phyloP scores from a whole-genome alignment of 2,113 vertebrate genomes.

The Actenoides lindsayi region DNA sequence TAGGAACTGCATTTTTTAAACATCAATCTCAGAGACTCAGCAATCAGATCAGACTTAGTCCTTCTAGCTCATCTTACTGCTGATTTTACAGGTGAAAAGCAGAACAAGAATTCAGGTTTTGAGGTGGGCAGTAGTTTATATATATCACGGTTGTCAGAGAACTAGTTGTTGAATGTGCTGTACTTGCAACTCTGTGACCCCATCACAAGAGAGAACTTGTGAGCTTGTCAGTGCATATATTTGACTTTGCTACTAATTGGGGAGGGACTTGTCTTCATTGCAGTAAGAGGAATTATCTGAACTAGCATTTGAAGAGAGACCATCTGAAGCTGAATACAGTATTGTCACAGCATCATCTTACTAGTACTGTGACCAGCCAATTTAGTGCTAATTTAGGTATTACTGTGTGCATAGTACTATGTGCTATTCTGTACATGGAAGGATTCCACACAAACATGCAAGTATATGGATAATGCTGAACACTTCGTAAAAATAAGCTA shows the following conservation, averaged over 20 bases:
- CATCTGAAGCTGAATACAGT: not conserved
- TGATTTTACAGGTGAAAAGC: not conserved
- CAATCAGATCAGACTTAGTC: not conserved
- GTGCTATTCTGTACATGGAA: not conserved
- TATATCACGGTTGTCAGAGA: not conserved
- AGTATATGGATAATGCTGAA: not conserved
- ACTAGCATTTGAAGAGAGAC: not conserved
- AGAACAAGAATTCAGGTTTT: not conserved
- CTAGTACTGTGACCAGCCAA: not conserved
- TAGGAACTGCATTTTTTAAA: not conserved
- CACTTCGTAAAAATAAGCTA: not conserved
- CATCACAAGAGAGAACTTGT: not conserved
- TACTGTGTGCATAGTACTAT: not conserved
- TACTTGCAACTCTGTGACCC: not conserved
- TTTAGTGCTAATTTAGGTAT: not conserved
- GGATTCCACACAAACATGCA: not conserved
- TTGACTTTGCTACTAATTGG: not conserved
- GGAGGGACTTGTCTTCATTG: not conserved
- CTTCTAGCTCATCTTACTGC: not conserved
- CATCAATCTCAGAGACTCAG: not conserved
- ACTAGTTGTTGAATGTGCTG: not conserved
- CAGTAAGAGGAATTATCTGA: not conserved
- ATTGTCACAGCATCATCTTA: not conserved
- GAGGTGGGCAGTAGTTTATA: not conserved
- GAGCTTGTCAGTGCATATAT: not conserved